phyloP scores from a whole-genome alignment of 2,113 vertebrate genomes.

The Perccottus glenii region DNA sequence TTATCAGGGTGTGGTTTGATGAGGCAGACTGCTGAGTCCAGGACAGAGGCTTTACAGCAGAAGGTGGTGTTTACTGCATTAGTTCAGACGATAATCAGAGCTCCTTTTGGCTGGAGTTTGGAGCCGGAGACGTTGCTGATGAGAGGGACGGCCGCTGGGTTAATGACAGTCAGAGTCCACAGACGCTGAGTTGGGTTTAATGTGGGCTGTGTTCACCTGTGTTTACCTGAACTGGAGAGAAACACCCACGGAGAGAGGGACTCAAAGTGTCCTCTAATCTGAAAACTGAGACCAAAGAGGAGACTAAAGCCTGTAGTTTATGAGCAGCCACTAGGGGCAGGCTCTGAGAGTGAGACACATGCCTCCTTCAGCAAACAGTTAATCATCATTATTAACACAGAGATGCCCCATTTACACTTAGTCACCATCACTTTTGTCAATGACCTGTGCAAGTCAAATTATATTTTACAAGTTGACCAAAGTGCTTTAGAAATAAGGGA shows the following conservation, averaged over 20 bases:
- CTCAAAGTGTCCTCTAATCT: no score
- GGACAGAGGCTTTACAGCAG: slow-evolving; percentile 10
- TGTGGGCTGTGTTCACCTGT: slow-evolving; percentile 1
- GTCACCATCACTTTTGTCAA: no score
- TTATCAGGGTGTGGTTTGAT: slow-evolving; percentile 6
- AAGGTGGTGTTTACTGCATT: slow-evolving; percentile 50
- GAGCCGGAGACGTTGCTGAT: slow-evolving; percentile 54
- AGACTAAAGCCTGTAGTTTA: no score
- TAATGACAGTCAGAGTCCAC: slow-evolving; percentile 44
- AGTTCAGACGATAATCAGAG: slow-evolving; percentile 48
- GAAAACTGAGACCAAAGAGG: no score
- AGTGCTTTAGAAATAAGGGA: no score
- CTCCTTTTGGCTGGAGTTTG: slow-evolving; percentile 30
- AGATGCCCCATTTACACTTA: no score
- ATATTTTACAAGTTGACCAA: no score
- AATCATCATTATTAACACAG: no score
- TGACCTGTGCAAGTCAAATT: no score
- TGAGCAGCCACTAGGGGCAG: no score
- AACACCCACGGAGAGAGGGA: neutral
- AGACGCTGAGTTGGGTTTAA: neutral
- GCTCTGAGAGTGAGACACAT: no score
- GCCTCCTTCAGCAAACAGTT: no score
- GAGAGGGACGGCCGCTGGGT: slow-evolving; percentile 36
- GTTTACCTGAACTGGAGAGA: slow-evolving; percentile 16
- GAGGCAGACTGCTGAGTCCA: neutral